Base-by-base conservation (phyloP, 2,888 invertebrate species). In the Glaucopsyche alexis region DNA sequence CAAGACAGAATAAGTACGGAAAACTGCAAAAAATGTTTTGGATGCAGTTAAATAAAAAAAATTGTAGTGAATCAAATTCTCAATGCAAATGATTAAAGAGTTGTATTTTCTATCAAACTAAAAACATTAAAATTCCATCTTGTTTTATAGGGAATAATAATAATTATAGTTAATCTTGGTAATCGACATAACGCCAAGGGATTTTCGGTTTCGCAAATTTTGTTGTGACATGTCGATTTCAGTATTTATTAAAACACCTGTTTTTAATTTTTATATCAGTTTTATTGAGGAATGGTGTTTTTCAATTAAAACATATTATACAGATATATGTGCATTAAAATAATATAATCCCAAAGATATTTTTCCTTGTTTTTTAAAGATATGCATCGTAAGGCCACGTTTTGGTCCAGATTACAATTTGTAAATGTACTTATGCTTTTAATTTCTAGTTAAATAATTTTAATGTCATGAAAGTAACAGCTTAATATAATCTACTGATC, bases 281-380 rank as follows among this genome's bases (percentile, higher is more conserved):
- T 89, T 90, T 89, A 89, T 89, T 89, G 81, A 85, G 87, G 87
- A 87, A 87, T 87, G 86, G 82, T 84, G 79, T 79, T 80, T 83
- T 81, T 81, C 80, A 79, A 40, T 65, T 65, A 49, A 72, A 64
- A 72, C 38, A 66, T n/a, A n/a, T n/a, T n/a, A n/a, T 65, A 49
- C 45, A 66, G 38, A 64, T 55, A 49, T 38, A 47, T 19, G 40
- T 72, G 49, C 40, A 49, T 72, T 38, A n/a, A n/a, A n/a, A 42
- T 71, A n/a, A 49, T 45, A 65, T 49, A 19, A 55, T 64, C 52
- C 45, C 29, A 71, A 71, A 71, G 6, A 14, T 71, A 47, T 60
- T 7, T 16, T 60, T 60, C 13, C 8, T 42, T 42, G 2, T 9
- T 69, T 69, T 70, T 29, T 0, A 29, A 60, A 19, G 47, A 65